Percentiles rank a stretch among this genome's conserved stretches.
phyloP scores from a whole-genome alignment of 2,113 vertebrate species.

The Sinosuthora webbiana region DNA sequence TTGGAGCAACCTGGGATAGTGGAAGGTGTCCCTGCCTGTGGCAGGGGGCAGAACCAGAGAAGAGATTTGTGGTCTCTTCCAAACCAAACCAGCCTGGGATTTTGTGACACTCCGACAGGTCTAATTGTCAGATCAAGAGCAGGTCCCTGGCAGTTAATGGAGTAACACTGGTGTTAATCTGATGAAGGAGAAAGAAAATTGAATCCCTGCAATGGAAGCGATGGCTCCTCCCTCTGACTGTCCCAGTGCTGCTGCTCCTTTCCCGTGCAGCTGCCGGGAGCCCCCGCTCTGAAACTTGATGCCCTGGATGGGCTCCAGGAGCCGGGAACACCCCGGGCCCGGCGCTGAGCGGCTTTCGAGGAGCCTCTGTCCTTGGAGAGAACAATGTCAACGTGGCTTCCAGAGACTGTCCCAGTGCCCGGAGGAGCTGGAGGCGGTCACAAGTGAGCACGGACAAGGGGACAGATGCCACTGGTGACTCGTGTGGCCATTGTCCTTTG shows the following conservation, averaged over 20 bases:
- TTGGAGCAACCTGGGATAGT: background rate
- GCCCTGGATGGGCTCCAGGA: background rate
- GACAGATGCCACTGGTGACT: background rate
- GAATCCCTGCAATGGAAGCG: background rate
- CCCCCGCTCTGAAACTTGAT: background rate
- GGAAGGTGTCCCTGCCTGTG: background rate
- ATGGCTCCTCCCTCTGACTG: background rate
- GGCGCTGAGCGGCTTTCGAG: background rate
- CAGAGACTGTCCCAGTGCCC: background rate
- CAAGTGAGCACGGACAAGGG: background rate
- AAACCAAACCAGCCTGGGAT: background rate
- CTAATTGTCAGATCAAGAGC: background rate
- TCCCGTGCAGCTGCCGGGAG: background rate
- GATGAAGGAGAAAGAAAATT: background rate
- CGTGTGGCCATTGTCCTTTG: fast-evolving
- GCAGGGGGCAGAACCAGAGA: background rate
- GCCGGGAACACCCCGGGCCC: background rate
- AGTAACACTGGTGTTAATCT: background rate
- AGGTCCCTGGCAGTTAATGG: background rate
- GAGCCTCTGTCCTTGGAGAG: background rate
- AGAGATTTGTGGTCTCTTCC: background rate
- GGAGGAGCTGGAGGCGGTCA: background rate
- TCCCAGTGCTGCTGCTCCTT: background rate
- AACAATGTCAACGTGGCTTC: background rate
- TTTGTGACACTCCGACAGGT: fast-evolving